phyloP scores from a whole-genome alignment of 2,113 vertebrate species.

The Malurus melanocephalus region DNA sequence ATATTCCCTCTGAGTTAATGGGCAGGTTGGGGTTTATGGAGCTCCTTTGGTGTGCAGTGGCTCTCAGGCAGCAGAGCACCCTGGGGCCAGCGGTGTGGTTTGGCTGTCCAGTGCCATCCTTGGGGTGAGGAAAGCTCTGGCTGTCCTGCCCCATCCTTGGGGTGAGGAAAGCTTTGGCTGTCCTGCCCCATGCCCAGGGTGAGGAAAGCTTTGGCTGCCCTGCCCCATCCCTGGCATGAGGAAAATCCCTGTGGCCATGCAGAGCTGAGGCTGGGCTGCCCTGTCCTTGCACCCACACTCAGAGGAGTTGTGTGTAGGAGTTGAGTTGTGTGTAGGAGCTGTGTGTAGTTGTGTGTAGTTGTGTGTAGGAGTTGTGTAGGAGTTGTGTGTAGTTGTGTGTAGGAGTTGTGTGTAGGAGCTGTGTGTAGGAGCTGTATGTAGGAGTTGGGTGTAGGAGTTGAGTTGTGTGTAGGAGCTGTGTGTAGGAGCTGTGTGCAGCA shows the following conservation, averaged over 20 bases:
- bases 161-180: not conserved
- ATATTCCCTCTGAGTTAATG: not conserved
- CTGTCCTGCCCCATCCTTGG: not conserved
- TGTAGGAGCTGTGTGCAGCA: not conserved
- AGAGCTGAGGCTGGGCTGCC: not conserved
- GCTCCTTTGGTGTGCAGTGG: not conserved
- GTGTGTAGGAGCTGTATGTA: no score
- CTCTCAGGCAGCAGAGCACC: not conserved
- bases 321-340: no score
- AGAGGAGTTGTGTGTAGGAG: not conserved
- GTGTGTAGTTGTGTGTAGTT: no score
- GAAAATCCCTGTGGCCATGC: not conserved
- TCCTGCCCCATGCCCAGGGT: not conserved
- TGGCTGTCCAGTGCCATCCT: not conserved
- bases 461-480: no score
- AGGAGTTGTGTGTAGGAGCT: no score
- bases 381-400: no score
- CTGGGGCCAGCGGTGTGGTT: not conserved
- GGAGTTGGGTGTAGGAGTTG: no score
- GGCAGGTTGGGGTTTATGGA: not conserved
- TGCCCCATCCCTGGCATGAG: no score
- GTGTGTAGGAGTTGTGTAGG: no score
- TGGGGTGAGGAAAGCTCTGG: not conserved
- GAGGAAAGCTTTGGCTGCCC: no score
- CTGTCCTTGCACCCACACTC: fast-evolving